Evolutionary conservation across 2,888 invertebrate species (phyloP).

Genomic region (Terebella lapidaria): DNA sequence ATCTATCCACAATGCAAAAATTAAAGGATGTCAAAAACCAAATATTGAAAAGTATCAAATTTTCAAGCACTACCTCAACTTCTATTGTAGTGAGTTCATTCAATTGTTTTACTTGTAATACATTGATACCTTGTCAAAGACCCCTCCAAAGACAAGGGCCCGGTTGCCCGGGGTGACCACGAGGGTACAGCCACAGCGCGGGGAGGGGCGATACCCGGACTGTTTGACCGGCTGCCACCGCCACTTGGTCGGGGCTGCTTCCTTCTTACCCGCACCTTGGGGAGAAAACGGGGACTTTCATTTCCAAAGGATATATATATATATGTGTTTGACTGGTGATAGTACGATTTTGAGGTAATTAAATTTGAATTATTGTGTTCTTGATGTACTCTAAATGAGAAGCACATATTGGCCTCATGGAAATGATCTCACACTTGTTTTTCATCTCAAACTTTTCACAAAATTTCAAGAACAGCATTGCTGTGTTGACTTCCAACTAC

Average conservation of each 20-base stretch:
- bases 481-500: no score
- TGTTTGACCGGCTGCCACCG: slow-evolving; percentile 69
- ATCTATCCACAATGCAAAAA: no score
- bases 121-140: slow-evolving; percentile 63
- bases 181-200: slow-evolving; percentile 65
- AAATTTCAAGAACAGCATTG: no score
- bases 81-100: background rate
- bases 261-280: slow-evolving; percentile 12
- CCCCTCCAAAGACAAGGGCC: slow-evolving; percentile 82
- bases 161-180: slow-evolving; percentile 63
- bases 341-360: no score
- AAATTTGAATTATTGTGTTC: no score
- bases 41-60: no score
- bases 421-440: no score
- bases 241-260: slow-evolving; percentile 58
- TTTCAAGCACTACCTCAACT: no score
- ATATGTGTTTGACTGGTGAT: background rate
- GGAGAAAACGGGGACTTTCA: background rate
- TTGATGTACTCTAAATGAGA: no score
- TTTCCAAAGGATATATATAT: background rate
- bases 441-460: no score
- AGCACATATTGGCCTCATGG: no score
- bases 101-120: background rate
- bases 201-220: slow-evolving; percentile 63
- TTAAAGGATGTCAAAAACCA: no score